phyloP scores from a whole-genome alignment of 2,888 invertebrate genomes.

The Beris morrisii region DNA sequence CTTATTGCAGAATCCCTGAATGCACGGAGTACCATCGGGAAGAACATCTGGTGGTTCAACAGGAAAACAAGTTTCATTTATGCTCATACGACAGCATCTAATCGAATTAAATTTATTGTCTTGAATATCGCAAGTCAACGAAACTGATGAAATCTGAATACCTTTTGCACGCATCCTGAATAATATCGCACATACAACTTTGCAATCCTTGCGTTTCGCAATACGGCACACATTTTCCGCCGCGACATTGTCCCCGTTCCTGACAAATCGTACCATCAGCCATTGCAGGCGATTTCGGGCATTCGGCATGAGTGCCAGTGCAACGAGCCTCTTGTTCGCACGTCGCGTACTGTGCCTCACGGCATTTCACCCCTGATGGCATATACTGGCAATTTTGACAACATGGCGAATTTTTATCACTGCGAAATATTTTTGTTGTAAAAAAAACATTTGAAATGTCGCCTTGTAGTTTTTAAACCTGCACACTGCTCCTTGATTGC shows the following conservation, averaged over 20 bases:
- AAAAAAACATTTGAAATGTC: not conserved
- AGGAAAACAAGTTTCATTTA: constrained; percentile 90
- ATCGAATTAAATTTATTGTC: not conserved
- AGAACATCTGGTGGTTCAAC: constrained; percentile 86
- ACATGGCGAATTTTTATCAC: constrained; percentile 95
- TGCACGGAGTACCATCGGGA: constrained; percentile 92
- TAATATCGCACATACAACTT: constrained; percentile 96
- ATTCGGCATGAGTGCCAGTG: constrained; percentile 78
- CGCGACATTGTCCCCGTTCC: constrained; percentile 86
- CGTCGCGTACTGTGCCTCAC: constrained; percentile 87
- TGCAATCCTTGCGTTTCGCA: constrained; percentile 91
- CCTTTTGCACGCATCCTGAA: constrained; percentile 88
- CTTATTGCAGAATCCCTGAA: constrained; percentile 95
- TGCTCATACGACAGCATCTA: constrained; percentile 82
- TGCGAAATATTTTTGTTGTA: constrained; percentile 49
- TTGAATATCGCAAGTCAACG: not conserved
- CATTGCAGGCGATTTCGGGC: constrained; percentile 79
- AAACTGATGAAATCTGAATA: constrained; percentile 31
- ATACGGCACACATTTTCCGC: constrained; percentile 91
- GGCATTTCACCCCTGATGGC: constrained; percentile 78
- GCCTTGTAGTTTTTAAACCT: constrained; percentile 59
- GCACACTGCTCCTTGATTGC: constrained; percentile 84
- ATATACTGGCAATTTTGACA: constrained; percentile 91
- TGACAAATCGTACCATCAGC: constrained; percentile 75
- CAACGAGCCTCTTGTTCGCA: constrained; percentile 92